Evolutionary conservation across 2,113 vertebrate genomes (phyloP).

Genomic region (Phyllopteryx taeniolatus): DNA sequence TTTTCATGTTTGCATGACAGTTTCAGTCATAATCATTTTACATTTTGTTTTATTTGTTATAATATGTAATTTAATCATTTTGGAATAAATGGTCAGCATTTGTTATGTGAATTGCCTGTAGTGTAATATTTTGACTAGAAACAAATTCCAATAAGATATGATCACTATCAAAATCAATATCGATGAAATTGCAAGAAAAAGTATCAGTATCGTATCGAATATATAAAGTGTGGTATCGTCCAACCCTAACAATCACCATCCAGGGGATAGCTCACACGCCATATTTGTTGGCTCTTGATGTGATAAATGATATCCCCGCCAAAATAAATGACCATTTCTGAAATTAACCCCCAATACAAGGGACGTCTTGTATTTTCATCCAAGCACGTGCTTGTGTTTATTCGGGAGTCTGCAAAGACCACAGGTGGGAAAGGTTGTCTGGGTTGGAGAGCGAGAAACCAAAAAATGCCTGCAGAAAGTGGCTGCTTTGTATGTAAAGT

Average conservation of each 20-base stretch:
- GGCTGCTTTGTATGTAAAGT: conserved; percentile 50
- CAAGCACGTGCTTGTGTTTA: conserved; percentile 66
- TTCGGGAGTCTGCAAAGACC: conserved; percentile 71
- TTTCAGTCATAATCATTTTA: background rate
- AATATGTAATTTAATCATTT: background rate
- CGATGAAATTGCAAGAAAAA: no score
- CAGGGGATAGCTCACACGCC: background rate
- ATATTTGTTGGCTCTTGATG: conserved; percentile 17
- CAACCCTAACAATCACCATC: no score
- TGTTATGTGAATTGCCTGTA: background rate
- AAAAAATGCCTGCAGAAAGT: conserved; percentile 46
- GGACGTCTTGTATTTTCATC: conserved; percentile 49
- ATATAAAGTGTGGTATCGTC: no score
- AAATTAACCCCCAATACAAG: conserved; percentile 36
- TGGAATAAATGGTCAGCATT: background rate
- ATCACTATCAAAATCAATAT: no score
- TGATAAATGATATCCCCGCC: conserved; percentile 29
- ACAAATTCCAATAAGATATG: no score
- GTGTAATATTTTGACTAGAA: no score
- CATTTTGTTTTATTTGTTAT: background rate
- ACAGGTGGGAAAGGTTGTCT: conserved; percentile 67
- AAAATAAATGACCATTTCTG: conserved; percentile 41
- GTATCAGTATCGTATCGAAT: no score
- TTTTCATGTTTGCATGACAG: background rate
- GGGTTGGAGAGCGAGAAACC: conserved; percentile 45